phyloP scores from a whole-genome alignment of 2,797 vertebrate species.

The Synaphobranchus kaupii region DNA sequence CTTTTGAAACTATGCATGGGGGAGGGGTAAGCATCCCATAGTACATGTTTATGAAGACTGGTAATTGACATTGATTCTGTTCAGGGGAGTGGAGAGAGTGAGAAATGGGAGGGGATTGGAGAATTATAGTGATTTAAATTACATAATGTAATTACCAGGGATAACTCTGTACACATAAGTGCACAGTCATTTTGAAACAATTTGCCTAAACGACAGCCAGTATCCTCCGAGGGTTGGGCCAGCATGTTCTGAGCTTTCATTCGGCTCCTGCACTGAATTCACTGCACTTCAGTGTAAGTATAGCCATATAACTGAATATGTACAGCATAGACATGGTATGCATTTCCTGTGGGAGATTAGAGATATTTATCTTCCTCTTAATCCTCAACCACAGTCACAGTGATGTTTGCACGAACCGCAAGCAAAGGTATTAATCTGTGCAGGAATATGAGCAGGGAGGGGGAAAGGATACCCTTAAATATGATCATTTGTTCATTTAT shows the following conservation, averaged over 20 bases:
- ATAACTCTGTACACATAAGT: background rate
- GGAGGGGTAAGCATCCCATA: background rate
- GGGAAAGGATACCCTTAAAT: conserved; percentile 5
- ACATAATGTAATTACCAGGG: background rate
- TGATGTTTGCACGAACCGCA: conserved; percentile 15
- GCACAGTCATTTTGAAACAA: background rate
- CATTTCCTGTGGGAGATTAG: conserved; percentile 39
- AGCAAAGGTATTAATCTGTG: conserved; percentile 15
- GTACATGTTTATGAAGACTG: background rate
- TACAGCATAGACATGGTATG: conserved; percentile 24
- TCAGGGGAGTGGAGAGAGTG: background rate
- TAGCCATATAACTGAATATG: background rate
- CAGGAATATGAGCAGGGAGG: conserved; percentile 3
- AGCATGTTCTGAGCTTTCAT: background rate
- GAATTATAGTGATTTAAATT: background rate
- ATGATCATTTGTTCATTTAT: conserved; percentile 17
- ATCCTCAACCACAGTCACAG: conserved; percentile 36
- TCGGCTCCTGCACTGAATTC: background rate
- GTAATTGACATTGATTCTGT: background rate
- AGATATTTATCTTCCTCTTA: conserved; percentile 25
- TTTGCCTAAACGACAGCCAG: background rate
- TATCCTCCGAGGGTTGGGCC: background rate
- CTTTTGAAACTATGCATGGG: background rate
- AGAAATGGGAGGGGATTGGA: background rate
- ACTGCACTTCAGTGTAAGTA: background rate